Evolutionary conservation across 2,113 vertebrate genomes (phyloP).

Genomic region (Brachyhypopomus gauderio): DNA sequence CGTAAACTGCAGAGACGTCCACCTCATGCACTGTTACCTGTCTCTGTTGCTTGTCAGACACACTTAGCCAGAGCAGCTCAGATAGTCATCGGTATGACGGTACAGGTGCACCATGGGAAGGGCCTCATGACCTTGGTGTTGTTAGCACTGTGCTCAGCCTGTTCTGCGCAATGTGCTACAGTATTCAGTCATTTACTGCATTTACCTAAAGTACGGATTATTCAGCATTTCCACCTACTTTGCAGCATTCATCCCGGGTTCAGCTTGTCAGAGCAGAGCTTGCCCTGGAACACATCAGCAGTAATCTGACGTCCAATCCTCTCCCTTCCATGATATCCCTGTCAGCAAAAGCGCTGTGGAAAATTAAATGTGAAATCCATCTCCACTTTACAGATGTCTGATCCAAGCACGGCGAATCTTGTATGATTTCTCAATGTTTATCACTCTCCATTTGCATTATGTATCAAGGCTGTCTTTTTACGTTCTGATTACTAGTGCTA

Average conservation of each 20-base stretch:
- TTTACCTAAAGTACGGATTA: conserved; percentile 13
- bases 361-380: conserved; percentile 28
- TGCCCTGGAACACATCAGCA: conserved; percentile 14
- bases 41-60: not conserved
- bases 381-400: not conserved
- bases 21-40: not conserved
- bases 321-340: conserved; percentile 1
- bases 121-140: too few relatives aligned
- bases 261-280: conserved; percentile 14
- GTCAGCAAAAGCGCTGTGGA: conserved; percentile 24
- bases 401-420: conserved; percentile 2
- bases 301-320: conserved; percentile 21
- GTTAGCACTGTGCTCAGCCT: too few relatives aligned
- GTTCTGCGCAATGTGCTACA: too few relatives aligned
- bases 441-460: not conserved
- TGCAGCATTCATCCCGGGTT: not conserved
- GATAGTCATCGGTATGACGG: too few relatives aligned
- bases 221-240: not conserved
- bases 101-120: too few relatives aligned
- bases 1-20: not conserved
- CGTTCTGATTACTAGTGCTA: not conserved
- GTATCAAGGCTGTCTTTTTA: not conserved
- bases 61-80: too few relatives aligned
- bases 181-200: too few relatives aligned
- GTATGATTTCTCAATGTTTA: not conserved